Evolutionary conservation across 1,140 invertebrate species (phyloP).

Genomic region (Drosophila kepulauana): DNA sequence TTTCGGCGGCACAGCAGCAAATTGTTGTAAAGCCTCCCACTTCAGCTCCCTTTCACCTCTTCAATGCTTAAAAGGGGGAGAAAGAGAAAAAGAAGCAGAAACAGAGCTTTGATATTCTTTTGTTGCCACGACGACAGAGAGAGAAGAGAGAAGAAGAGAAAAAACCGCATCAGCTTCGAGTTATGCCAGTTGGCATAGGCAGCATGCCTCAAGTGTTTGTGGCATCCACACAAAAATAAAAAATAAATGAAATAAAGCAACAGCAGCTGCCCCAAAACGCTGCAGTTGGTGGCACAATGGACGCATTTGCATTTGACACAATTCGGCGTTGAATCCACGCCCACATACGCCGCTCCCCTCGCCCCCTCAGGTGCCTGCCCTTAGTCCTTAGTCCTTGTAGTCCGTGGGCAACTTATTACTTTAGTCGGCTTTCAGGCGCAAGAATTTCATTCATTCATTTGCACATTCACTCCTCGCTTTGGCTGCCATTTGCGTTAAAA

Average conservation of each 20-base stretch:
- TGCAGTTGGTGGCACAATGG: conserved; percentile 65
- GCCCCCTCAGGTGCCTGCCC: not conserved
- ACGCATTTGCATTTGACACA: conserved; percentile 79
- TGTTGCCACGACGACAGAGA: conserved; percentile 20
- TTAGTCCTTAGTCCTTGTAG: too few relatives aligned
- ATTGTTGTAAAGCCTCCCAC: conserved; percentile 50
- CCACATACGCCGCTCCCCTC: conserved; percentile 9
- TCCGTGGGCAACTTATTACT: conserved; percentile 55
- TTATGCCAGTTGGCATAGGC: conserved; percentile 48
- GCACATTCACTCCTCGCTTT: conserved; percentile 33
- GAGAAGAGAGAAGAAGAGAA: not conserved
- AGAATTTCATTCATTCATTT: conserved; percentile 78
- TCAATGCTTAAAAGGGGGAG: not conserved
- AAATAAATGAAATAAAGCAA: not conserved
- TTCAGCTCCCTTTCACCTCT: not conserved
- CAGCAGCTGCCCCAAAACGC: not conserved
- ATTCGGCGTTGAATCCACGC: conserved; percentile 42
- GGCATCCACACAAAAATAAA: conserved; percentile 21
- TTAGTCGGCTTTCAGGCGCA: conserved; percentile 78
- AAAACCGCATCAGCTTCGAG: conserved; percentile 36
- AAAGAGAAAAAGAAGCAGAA: conserved; percentile 28
- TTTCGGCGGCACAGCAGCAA: conserved; percentile 41
- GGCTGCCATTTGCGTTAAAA: conserved; percentile 70
- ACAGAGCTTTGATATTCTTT: conserved; percentile 61
- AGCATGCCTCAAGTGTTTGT: conserved; percentile 71